Conservation (phyloP, 2,113 vertebrate species). For the Dasyurus viverrinus region DNA sequence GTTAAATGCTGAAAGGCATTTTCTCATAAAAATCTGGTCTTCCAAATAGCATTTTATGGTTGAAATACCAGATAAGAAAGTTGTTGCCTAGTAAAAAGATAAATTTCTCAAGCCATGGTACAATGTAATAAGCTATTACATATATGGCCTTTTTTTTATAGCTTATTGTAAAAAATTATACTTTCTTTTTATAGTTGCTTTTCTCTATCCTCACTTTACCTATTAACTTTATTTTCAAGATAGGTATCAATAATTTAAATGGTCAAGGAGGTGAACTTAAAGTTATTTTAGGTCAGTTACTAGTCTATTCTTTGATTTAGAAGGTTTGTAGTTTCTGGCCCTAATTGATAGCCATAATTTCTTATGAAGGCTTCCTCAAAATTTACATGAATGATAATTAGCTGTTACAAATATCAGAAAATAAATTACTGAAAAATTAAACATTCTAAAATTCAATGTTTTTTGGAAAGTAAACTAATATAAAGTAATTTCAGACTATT, state of each 20-base stretch:
- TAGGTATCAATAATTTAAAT: background rate
- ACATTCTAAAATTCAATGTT: background rate
- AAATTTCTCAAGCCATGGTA: background rate
- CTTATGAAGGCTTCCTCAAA: background rate
- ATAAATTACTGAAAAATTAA: background rate
- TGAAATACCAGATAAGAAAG: background rate
- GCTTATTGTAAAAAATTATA: background rate
- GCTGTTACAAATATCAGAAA: background rate
- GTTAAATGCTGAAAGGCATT: slow-evolving; percentile 67
- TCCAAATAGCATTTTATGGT: slow-evolving; percentile 68
- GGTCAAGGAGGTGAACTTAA: background rate
- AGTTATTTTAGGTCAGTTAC: background rate
- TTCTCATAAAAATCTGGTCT: slow-evolving; percentile 76
- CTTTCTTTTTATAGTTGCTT: background rate
- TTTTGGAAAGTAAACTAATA: background rate
- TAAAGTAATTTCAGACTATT: background rate
- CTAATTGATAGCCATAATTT: background rate
- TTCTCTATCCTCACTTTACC: background rate
- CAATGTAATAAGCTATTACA: background rate
- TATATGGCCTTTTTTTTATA: background rate
- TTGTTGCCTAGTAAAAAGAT: background rate
- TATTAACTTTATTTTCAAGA: background rate
- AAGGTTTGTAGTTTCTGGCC: background rate
- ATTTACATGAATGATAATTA: background rate
- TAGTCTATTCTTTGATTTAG: background rate